A percentile compares a stretch with the other conserved stretches of the same genome.
Conservation (phyloP, 2,113 vertebrate species). For the Cephalophus harveyi region DNA sequence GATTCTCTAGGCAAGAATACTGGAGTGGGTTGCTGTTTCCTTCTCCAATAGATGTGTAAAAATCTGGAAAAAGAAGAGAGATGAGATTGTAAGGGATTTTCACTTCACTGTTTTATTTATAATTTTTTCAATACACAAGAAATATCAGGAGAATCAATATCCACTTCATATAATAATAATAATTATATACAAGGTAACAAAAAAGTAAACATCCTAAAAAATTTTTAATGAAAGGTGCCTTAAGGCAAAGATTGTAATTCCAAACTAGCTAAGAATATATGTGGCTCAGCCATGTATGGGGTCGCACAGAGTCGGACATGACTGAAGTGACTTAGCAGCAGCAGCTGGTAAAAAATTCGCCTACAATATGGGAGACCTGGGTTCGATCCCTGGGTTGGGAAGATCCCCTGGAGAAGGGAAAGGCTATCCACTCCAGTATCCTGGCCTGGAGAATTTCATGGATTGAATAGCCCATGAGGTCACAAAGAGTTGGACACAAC, state of each 20-base stretch:
- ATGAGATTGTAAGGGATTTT: not conserved
- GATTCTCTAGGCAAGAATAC: not conserved
- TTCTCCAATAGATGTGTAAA: not conserved
- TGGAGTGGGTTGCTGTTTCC: not conserved
- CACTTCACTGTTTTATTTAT: not conserved
- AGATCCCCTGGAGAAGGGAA: not conserved
- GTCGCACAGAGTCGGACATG: fast-evolving
- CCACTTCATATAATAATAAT: not conserved
- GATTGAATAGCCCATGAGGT: not conserved
- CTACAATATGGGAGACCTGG: not conserved
- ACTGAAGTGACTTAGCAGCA: no score
- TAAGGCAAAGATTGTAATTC: not conserved
- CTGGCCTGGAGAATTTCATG: not conserved
- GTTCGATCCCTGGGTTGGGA: not conserved
- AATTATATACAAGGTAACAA: not conserved
- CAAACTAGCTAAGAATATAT: not conserved
- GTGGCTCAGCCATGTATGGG: not conserved
- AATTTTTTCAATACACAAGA: not conserved
- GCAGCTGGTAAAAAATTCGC: not conserved
- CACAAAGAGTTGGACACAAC: not conserved
- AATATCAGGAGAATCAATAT: not conserved
- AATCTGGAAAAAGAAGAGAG: not conserved
- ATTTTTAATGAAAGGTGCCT: not conserved
- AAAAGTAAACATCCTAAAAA: not conserved
- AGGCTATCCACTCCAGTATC: not conserved